A percentile compares a stretch with the other conserved stretches of the same genome.
These are phyloP conservation scores for Diarsia brunnea DNA, from an alignment of 2,888 invertebrate genomes.

Conservation along the genomic window DNA sequence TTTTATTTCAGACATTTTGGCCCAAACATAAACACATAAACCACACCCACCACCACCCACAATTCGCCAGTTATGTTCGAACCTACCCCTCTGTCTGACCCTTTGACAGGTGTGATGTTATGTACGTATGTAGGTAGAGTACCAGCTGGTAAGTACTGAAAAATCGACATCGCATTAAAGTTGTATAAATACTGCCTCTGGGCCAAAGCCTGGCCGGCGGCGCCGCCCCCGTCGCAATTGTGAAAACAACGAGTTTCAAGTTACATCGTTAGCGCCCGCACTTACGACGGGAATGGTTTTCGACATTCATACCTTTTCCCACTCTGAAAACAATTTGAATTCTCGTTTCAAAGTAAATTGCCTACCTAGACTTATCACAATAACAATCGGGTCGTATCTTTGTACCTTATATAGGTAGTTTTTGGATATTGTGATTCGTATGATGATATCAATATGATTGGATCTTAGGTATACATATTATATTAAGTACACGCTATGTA, in stretches of 20 bases:
- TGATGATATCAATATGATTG: not conserved
- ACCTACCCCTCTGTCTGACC: not conserved
- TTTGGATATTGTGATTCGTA: not conserved
- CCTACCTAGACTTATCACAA: not conserved
- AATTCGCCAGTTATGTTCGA: too few species aligned
- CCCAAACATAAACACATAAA: too few species aligned
- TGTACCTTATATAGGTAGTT: not conserved
- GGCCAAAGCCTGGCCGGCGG: slow-evolving; percentile 18
- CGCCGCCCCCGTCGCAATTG: slow-evolving; percentile 3
- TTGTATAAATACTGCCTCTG: slow-evolving; percentile 37
- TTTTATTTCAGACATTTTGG: too few species aligned
- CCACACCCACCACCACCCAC: too few species aligned
- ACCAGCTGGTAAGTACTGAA: slow-evolving; percentile 27
- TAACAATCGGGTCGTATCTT: not conserved
- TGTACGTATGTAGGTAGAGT: not conserved
- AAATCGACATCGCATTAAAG: slow-evolving; percentile 40
- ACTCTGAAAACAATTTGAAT: slow-evolving; percentile 27
- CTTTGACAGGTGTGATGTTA: not conserved
- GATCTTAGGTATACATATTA: not conserved
- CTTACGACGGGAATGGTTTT: slow-evolving; percentile 31
- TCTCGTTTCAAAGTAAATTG: slow-evolving; percentile 5
- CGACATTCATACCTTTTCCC: slow-evolving; percentile 24
- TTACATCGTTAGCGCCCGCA: slow-evolving; percentile 48
- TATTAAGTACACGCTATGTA: not conserved
- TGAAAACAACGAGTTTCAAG: slow-evolving; percentile 44